Base-by-base conservation (phyloP, 2,797 vertebrate species). In the Sebastes oblongus region DNA sequence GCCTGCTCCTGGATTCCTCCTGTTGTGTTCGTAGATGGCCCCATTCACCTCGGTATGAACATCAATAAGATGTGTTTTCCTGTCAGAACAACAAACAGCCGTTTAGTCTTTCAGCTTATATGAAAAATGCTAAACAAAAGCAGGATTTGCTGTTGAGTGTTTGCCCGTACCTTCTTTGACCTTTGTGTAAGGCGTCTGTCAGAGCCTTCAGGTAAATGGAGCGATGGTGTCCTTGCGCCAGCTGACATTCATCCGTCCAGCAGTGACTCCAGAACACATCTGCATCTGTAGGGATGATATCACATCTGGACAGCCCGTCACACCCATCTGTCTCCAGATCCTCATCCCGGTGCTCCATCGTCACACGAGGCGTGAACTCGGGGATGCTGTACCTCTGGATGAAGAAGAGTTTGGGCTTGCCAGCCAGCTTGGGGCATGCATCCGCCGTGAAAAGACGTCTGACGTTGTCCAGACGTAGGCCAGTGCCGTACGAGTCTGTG, bases 341-440 rank as follows among this genome's bases (percentile, higher is more conserved):
- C 58, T 86, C 91, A 7, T 89, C 92, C 24, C 24, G 29, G 55
- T 84, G 46, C 2, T 30, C 7, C 18, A 3, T 24, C 12, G 14
- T 82, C 81, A 84, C 50, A 60, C 3, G 30, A 14, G 79, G 16
- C 80, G 89, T 29, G 14, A 20, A 66, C 8, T 88, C 65, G 1
- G 91, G 56, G 5, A 92, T 77, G 10, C 91, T 46, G 46, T 99
- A 99, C 80, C 88, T 97, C 92, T 99, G 98, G 89, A 99, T 94
- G 82, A 99, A 99, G 92, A 99, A 99, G 64, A 99, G 94, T 76
- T 99, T 99, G 0, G 98, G 98, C 85, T 99, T 99, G 66, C 97
- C 97, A 0, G 90, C 75, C 83, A 99, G 93, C 34, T 72, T 82
- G 9, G 95, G 96, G 79, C 98, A 99, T 0, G 8, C 50, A 0